Percentiles rank a stretch among this genome's conserved stretches.
Conservation (phyloP, 2,888 invertebrate species). For the Xanthorhoe designata region DNA sequence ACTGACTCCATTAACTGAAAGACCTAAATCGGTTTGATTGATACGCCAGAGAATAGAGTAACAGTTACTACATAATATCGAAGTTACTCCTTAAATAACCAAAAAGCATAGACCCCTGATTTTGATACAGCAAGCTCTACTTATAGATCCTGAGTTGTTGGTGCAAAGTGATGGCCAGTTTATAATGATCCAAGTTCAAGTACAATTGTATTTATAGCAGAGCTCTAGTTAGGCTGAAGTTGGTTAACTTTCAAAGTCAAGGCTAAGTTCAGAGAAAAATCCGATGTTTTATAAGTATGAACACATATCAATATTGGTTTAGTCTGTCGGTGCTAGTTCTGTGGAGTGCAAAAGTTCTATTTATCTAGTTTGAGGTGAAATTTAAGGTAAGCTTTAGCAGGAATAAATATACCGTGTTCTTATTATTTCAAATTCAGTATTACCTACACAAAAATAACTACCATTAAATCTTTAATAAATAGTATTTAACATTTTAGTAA, state of each 20-base stretch:
- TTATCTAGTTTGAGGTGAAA: constrained; percentile 28
- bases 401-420: not conserved
- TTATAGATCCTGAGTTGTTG: constrained; percentile 33
- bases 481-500: no score
- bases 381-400: constrained; percentile 45
- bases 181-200: constrained; percentile 21
- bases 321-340: constrained; percentile 53
- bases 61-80: constrained; percentile 3
- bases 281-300: constrained; percentile 55
- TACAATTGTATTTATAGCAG: constrained; percentile 11
- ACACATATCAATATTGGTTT: constrained; percentile 55
- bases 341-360: constrained; percentile 43
- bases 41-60: constrained; percentile 20
- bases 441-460: no score
- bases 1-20: constrained; percentile 2
- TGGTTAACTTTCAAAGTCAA: constrained; percentile 57
- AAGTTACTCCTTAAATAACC: constrained; percentile 3
- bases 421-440: no score
- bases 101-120: constrained; percentile 15
- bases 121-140: constrained; percentile 1
- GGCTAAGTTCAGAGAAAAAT: constrained; percentile 54
- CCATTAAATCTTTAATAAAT: no score
- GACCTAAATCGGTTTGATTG: constrained; percentile 28
- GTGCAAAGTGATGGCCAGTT: constrained; percentile 29
- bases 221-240: constrained; percentile 42